Conservation (phyloP, 2,888 invertebrate genomes). For the Nomada ferruginata region DNA sequence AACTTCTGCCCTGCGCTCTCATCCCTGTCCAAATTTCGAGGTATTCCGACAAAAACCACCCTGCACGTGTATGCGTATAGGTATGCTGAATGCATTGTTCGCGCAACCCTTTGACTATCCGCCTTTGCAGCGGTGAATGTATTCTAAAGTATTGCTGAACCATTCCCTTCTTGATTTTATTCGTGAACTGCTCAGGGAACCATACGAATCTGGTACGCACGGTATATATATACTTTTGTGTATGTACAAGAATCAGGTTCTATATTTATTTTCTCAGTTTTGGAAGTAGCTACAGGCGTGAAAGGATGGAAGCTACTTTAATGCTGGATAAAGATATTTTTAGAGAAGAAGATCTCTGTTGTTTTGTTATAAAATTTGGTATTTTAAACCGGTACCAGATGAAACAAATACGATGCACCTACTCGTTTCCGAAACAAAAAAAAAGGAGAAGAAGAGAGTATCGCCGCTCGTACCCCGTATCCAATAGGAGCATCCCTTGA, state of each 20-base stretch:
- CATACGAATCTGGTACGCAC: too few species aligned
- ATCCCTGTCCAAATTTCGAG: background rate
- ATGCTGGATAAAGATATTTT: too few species aligned
- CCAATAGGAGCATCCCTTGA: slow-evolving; percentile 33
- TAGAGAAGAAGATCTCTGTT: background rate
- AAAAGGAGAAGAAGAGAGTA: background rate
- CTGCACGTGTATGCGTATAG: background rate
- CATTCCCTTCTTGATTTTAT: too few species aligned
- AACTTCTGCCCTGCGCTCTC: slow-evolving; percentile 47
- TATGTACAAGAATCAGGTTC: too few species aligned
- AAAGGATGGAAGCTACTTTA: too few species aligned
- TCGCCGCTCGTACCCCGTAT: slow-evolving; percentile 1
- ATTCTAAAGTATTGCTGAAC: too few species aligned
- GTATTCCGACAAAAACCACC: background rate
- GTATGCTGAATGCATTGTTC: background rate
- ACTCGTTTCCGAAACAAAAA: background rate
- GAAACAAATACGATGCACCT: background rate
- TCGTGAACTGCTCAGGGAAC: too few species aligned
- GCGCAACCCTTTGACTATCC: slow-evolving; percentile 8
- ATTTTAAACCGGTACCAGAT: background rate
- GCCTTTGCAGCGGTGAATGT: background rate
- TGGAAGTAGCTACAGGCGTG: too few species aligned
- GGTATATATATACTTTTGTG: too few species aligned
- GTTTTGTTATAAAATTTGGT: background rate
- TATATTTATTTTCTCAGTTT: too few species aligned